Conservation (phyloP, 2,888 invertebrate species). For the Pedicia rivosa region DNA sequence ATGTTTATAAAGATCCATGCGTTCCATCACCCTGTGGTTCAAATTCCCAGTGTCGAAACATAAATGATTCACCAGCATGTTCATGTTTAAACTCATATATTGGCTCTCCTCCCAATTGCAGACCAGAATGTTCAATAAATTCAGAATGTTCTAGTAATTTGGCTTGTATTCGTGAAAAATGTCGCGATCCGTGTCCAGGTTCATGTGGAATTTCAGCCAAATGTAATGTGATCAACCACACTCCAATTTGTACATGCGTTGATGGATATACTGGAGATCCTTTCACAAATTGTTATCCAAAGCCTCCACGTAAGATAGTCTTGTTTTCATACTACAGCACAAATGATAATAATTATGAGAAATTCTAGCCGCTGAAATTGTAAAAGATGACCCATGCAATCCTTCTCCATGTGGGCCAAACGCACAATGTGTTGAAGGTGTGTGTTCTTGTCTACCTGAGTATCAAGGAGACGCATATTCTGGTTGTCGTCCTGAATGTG, state of each 20-base stretch:
- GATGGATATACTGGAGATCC: constrained; percentile 39
- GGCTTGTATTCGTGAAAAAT: constrained; percentile 53
- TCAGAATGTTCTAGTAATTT: constrained; percentile 49
- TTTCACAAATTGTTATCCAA: constrained; percentile 31
- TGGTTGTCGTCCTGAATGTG: constrained; percentile 63
- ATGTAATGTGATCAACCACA: constrained; percentile 47
- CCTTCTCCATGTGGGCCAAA: constrained; percentile 59
- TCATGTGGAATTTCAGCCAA: constrained; percentile 45
- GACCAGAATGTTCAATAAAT: constrained; percentile 51
- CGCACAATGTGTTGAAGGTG: constrained; percentile 39
- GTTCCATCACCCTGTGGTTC: constrained; percentile 48
- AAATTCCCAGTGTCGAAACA: constrained; percentile 40
- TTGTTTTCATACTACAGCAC: background rate
- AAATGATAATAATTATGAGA: too few species aligned
- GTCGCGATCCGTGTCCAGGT: constrained; percentile 52
- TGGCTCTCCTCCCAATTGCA: constrained; percentile 52
- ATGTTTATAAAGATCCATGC: constrained; percentile 38
- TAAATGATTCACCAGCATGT: constrained; percentile 44
- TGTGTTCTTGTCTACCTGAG: constrained; percentile 53
- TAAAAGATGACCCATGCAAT: constrained; percentile 40
- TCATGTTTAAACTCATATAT: constrained; percentile 44
- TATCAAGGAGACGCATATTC: constrained; percentile 58
- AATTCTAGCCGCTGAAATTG: constrained; percentile 30
- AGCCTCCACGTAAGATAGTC: constrained; percentile 16
- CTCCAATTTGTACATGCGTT: constrained; percentile 47